phyloP scores from a whole-genome alignment of 2,113 vertebrate species.

The Prochilodus magdalenae region DNA sequence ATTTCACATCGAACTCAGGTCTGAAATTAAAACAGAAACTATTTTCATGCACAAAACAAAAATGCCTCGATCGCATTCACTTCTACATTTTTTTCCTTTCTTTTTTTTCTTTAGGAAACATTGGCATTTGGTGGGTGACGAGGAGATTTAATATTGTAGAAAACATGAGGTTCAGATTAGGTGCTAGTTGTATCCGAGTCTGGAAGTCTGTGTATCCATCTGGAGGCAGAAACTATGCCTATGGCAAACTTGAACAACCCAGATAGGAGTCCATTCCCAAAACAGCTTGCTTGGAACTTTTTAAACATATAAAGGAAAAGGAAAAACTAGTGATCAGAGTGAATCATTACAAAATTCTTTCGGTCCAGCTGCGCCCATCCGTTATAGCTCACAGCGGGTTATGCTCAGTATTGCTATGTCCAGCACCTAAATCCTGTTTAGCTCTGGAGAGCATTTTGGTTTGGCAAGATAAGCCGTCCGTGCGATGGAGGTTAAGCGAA shows the following conservation, averaged over 20 bases:
- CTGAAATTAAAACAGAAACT: not conserved
- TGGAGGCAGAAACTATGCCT: constrained; percentile 7
- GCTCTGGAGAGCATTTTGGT: not conserved
- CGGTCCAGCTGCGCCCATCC: not conserved
- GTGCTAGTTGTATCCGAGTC: not conserved
- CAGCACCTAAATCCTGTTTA: not conserved
- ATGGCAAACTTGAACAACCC: not conserved
- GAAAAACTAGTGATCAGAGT: not conserved
- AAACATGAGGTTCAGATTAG: constrained; percentile 4
- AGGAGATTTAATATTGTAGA: not conserved
- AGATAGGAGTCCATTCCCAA: not conserved
- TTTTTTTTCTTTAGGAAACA: not conserved
- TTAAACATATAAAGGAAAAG: constrained; percentile 1
- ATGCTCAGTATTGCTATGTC: not conserved
- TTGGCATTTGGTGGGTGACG: not conserved
- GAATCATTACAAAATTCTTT: not conserved
- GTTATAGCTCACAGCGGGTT: not conserved
- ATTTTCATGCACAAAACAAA: not conserved
- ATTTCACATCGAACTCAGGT: not conserved
- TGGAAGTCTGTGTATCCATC: constrained; percentile 16
- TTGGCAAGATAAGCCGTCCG: not conserved
- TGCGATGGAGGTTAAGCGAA: not conserved
- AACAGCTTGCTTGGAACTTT: not conserved
- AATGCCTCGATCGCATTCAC: not conserved
- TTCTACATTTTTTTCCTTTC: not conserved